Conservation (phyloP, 2,888 invertebrate species). For the Tethea ocularis region DNA sequence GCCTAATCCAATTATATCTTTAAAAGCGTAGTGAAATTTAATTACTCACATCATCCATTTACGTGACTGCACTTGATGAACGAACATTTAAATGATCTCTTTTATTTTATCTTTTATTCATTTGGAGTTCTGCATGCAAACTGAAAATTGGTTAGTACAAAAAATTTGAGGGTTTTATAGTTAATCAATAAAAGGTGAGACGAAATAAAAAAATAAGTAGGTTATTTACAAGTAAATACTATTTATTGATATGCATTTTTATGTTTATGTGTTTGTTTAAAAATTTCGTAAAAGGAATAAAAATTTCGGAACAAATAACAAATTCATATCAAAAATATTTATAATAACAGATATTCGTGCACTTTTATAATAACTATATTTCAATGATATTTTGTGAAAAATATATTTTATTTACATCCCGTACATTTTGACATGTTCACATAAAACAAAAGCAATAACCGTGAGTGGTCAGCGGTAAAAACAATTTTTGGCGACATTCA, state of each 20-base stretch:
- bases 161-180: no score
- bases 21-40: not conserved
- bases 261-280: no score
- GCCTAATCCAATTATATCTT: not conserved
- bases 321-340: no score
- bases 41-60: not conserved
- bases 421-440: not conserved
- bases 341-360: no score
- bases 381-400: not conserved
- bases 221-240: no score
- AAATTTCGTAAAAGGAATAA: no score
- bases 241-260: no score
- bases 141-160: no score
- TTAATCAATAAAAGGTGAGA: no score
- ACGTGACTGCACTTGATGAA: not conserved
- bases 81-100: not conserved
- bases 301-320: no score
- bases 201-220: no score
- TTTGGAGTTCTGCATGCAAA: not conserved
- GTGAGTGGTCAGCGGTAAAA: not conserved
- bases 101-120: not conserved
- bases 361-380: not conserved
- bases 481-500: slow-evolving; percentile 1
- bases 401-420: no score
- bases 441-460: not conserved